Base-by-base conservation (phyloP, 2,797 vertebrate species). In the Danionella dracula region DNA sequence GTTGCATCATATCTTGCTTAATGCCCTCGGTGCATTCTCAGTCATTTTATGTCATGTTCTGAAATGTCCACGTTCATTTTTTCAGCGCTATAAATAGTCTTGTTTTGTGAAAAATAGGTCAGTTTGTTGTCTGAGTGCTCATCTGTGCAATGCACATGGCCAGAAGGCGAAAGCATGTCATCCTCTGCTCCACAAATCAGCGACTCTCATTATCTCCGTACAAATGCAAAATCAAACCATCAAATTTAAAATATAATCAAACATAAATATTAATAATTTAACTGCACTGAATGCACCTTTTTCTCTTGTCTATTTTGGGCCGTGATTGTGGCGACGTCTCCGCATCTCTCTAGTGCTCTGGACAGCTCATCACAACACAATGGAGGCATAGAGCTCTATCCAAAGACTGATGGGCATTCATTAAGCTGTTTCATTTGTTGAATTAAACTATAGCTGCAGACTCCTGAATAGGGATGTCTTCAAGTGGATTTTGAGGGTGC, bases 301-400 rank as follows among this genome's bases (percentile, higher is more conserved):
- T 27, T 27, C 23, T 27, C 23, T 6, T 3, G 3, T 27, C 23
- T 27, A 3, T 27, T 6, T 27, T 27, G 23, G 3, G 29, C 71
- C 70, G 88, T 84, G 86, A 72, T 72, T 69, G 81, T 75, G 76
- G 86, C 80, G 90, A 89, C 85, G 87, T 88, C 87, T 56, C 86
- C 63, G 53, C 66, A 72, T 54, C 76, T 82, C 69, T 77, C 74
- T 76, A 78, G 66, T 35, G 78, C 77, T 79, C 64, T 55, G 78
- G 76, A 83, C 81, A 76, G 77, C 75, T 6, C 23, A 27, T 27
- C 23, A 27, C 37, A 17, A 35, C 73, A 91, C 90, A 91, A 91
- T 81, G 76, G 83, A 34, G 19, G 68, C 79, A 83, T 79, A 90
- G 84, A 59, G 56, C 70, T 89, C 82, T 90, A 89, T 86, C 83